Evolutionary conservation across 2,888 invertebrate genomes (phyloP).

Genomic region (Hymenopus coronatus): DNA sequence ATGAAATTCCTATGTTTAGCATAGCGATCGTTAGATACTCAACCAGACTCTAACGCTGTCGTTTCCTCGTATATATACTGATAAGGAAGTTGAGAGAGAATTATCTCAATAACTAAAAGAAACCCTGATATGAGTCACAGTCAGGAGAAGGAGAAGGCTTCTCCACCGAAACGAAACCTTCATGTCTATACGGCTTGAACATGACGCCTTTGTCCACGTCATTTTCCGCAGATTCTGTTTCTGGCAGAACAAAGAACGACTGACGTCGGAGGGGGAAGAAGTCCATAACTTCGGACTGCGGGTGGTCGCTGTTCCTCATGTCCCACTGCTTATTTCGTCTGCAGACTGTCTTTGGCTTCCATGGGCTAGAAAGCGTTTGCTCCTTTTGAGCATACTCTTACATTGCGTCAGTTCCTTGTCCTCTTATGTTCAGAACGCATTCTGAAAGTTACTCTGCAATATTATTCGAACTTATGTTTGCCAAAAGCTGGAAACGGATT

Average conservation of each 20-base stretch:
- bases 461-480: too few species aligned
- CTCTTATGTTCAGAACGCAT: too few species aligned
- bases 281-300: not conserved
- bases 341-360: not conserved
- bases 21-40: not conserved
- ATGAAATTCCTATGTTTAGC: not conserved
- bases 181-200: not conserved
- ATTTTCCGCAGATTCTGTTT: not conserved
- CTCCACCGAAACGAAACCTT: not conserved
- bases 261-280: not conserved
- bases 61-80: not conserved
- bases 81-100: not conserved
- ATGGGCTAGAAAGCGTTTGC: not conserved
- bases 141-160: not conserved
- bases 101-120: not conserved
- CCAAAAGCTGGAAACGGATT: too few species aligned
- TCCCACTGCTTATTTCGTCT: not conserved
- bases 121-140: not conserved
- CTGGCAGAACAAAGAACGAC: not conserved
- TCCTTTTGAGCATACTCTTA: not conserved
- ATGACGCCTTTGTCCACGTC: not conserved
- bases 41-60: not conserved
- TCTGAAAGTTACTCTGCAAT: too few species aligned
- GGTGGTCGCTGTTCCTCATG: not conserved
- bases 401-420: too few species aligned